Evolutionary conservation across 1,140 invertebrate species (phyloP), one percentile per base, ranked within the genome.

Genomic region (Microplitis mediator): DNA sequence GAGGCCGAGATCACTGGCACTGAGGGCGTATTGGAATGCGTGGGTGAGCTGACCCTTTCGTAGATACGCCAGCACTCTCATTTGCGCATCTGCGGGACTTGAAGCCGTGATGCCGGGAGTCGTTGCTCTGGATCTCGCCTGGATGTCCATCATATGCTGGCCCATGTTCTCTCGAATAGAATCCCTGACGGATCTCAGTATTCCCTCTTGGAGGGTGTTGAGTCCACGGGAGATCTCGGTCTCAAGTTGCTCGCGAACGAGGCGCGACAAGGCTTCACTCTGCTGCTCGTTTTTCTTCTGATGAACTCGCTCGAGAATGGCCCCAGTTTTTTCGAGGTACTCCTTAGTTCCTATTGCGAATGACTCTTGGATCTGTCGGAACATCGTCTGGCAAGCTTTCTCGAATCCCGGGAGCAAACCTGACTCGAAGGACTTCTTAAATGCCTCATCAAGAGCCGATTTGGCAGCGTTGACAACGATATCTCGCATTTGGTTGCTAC

Each of bases 21-120:
- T 93, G 61, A 98, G 85, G 31, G 96, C 96, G 88, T 96, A 89
- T 83, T 97, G 94, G 84, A 98, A 97, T 11, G 95, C 96, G 62
- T 92, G 90, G 85, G 96, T 95, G 2, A 93, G 87, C 80, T 95
- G 92, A 3, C 93, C 93, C 74, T 91, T 89, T 39, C 89, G 85
- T 16, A 97, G 84, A n/a, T 94, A 86, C 31, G 92, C 90, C 75
- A 93, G 88, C 60, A 97, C 91, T 75, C 93, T 91, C n/a, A 90
- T 87, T 78, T 93, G 90, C 34, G 79, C 79, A 69, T 86, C 86
- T 0, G 82, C 85, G 9, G 79, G 79, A n/a, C 77, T 75, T 14
- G 84, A 71, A 39, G 81, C 79, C 5, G 82, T 77, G 66, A 86
- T 80, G 11, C 85, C 83, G 16, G 85, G 86, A 11, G 86, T 87